These are phyloP conservation scores for Dunckerocampus dactyliophorus DNA, from an alignment of 2,113 vertebrate genomes.

Conservation along the genomic window DNA sequence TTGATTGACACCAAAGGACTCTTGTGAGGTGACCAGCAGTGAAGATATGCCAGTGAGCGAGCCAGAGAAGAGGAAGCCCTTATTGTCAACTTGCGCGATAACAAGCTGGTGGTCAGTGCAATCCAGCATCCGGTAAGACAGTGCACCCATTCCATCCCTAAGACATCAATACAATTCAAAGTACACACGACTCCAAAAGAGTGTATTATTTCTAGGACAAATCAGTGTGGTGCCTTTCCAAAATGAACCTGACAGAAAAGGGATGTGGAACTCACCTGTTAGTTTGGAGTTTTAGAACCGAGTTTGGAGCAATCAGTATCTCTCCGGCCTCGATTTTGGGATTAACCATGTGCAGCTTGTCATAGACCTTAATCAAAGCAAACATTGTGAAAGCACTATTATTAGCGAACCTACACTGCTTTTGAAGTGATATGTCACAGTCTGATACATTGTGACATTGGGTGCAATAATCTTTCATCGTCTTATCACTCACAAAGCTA, in stretches of 20 bases:
- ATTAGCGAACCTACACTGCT: constrained; percentile 35
- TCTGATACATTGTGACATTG: constrained; percentile 45
- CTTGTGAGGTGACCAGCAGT: constrained; percentile 83
- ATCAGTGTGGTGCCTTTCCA: not conserved
- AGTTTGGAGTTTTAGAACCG: constrained; percentile 69
- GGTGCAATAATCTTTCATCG: constrained; percentile 45
- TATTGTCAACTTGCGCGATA: constrained; percentile 80
- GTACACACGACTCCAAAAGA: not conserved
- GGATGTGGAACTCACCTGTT: constrained; percentile 61
- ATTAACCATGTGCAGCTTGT: constrained; percentile 81
- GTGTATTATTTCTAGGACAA: not conserved
- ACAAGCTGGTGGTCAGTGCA: constrained; percentile 74
- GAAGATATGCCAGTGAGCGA: constrained; percentile 79
- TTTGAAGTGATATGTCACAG: constrained; percentile 38
- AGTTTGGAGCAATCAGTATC: constrained; percentile 78
- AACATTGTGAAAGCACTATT: constrained; percentile 35
- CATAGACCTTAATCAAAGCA: constrained; percentile 81
- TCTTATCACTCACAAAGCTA: constrained; percentile 40
- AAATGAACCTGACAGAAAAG: not conserved
- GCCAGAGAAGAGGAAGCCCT: constrained; percentile 80
- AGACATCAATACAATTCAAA: not conserved
- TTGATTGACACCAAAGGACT: constrained; percentile 78
- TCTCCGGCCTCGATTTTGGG: constrained; percentile 79
- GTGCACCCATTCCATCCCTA: constrained; percentile 79
- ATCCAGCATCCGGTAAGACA: constrained; percentile 82